Evolutionary conservation across 2,113 vertebrate genomes (phyloP).

Genomic region (Solea senegalensis): DNA sequence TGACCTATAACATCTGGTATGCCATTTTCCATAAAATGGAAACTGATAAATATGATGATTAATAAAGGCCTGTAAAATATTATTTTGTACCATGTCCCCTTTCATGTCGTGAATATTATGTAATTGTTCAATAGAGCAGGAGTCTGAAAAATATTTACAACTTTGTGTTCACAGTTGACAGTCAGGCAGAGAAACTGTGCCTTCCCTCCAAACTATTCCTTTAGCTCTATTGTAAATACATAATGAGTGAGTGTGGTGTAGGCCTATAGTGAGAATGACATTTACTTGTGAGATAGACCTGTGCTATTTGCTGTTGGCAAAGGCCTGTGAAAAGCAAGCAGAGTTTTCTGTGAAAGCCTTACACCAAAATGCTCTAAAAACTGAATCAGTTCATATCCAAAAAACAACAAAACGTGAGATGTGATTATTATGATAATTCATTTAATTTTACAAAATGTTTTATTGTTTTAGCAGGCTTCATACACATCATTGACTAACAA

Average conservation of each 20-base stretch:
- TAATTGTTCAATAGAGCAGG: neutral
- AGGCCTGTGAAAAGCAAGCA: conserved; percentile 49
- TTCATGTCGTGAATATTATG: neutral
- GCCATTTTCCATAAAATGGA: neutral
- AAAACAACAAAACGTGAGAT: too few species aligned
- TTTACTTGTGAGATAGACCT: conserved; percentile 45
- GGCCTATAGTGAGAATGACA: conserved; percentile 30
- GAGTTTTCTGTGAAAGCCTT: conserved; percentile 28
- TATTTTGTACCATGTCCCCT: neutral
- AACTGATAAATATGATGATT: neutral
- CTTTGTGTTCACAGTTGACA: conserved; percentile 11
- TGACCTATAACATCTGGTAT: neutral
- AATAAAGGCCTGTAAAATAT: neutral
- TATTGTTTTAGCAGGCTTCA: neutral
- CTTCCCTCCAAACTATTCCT: neutral
- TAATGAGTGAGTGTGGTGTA: conserved; percentile 7
- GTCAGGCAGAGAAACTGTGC: conserved; percentile 1
- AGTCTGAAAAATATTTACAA: neutral
- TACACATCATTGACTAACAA: conserved; percentile 16
- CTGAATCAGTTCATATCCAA: neutral
- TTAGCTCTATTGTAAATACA: conserved; percentile 1
- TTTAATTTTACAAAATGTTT: conserved; percentile 50
- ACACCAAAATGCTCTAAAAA: conserved; percentile 8
- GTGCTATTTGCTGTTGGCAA: conserved; percentile 57
- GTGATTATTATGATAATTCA: too few species aligned